phyloP scores from a whole-genome alignment of 2,888 invertebrate genomes.

The Scaptomyza parva region DNA sequence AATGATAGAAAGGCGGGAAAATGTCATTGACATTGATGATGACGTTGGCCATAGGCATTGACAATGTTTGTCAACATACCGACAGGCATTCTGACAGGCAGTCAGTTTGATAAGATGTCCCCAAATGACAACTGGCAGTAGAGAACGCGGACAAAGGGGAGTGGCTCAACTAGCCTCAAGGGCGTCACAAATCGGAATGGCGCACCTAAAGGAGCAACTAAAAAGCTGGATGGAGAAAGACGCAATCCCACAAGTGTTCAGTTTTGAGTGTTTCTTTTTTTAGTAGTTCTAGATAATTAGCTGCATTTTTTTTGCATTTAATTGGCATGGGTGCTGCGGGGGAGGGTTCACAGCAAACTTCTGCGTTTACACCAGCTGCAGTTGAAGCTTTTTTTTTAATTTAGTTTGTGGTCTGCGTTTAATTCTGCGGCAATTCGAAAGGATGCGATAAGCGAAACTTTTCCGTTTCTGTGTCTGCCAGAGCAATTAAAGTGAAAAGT shows the following conservation, averaged over 20 bases:
- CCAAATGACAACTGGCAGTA: constrained; percentile 38
- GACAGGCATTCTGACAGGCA: constrained; percentile 34
- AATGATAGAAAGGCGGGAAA: neutral
- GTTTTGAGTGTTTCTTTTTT: constrained; percentile 25
- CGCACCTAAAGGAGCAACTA: constrained; percentile 9
- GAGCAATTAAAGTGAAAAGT: constrained; percentile 69
- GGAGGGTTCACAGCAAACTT: neutral
- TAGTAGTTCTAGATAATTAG: constrained; percentile 49
- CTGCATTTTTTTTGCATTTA: constrained; percentile 62
- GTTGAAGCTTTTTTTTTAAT: constrained; percentile 8
- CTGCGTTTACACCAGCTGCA: constrained; percentile 20
- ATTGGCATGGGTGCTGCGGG: constrained; percentile 25
- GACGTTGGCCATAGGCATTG: constrained; percentile 72
- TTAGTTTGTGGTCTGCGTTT: constrained; percentile 49
- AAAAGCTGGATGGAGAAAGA: constrained; percentile 14
- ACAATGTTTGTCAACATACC: constrained; percentile 72
- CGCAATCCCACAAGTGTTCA: constrained; percentile 30
- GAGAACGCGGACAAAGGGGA: neutral
- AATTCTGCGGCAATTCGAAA: constrained; percentile 59
- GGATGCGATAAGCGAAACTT: constrained; percentile 71
- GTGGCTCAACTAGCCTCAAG: neutral
- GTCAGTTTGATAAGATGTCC: constrained; percentile 23
- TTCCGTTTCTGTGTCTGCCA: constrained; percentile 58
- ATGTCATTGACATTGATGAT: constrained; percentile 72
- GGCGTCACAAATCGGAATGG: neutral